phyloP scores from a whole-genome alignment of 2,888 invertebrate species.

The Drosophila merina region DNA sequence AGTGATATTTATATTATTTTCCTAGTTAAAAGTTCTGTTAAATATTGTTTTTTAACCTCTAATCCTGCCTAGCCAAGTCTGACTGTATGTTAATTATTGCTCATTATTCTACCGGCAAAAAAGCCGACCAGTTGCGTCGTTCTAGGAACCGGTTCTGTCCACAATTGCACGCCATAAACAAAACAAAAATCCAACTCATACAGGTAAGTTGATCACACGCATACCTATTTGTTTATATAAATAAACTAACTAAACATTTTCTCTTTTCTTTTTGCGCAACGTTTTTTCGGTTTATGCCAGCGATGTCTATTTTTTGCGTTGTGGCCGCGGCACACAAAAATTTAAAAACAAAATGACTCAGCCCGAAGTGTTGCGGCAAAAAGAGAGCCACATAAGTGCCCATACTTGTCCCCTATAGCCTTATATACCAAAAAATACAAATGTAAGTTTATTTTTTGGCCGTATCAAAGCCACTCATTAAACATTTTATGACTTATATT shows the following conservation, averaged over 20 bases:
- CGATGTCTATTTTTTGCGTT: slow-evolving; percentile 53
- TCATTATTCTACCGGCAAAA: slow-evolving; percentile 45
- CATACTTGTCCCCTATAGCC: slow-evolving; percentile 20
- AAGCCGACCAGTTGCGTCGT: slow-evolving; percentile 31
- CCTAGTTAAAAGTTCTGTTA: too few relatives aligned
- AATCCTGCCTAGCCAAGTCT: background rate
- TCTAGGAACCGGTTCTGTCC: slow-evolving; percentile 61
- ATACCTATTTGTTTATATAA: slow-evolving; percentile 41
- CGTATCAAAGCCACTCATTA: slow-evolving; percentile 25
- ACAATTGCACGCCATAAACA: slow-evolving; percentile 26
- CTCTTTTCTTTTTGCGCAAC: slow-evolving; percentile 58
- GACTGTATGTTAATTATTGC: slow-evolving; percentile 17
- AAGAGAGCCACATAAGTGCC: slow-evolving; percentile 28
- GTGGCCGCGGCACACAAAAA: slow-evolving; percentile 37
- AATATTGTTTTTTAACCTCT: background rate
- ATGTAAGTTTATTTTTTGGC: background rate
- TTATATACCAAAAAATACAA: slow-evolving; percentile 1
- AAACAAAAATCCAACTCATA: slow-evolving; percentile 32
- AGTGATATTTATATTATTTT: background rate
- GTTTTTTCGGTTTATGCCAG: slow-evolving; percentile 35
- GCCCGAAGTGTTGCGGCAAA: slow-evolving; percentile 59
- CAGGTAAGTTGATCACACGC: slow-evolving; percentile 5
- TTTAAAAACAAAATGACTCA: slow-evolving; percentile 66
- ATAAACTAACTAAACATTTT: slow-evolving; percentile 50
- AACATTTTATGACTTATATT: slow-evolving; percentile 26